phyloP scores from a whole-genome alignment of 2,113 vertebrate species.

The Anhinga rufa region DNA sequence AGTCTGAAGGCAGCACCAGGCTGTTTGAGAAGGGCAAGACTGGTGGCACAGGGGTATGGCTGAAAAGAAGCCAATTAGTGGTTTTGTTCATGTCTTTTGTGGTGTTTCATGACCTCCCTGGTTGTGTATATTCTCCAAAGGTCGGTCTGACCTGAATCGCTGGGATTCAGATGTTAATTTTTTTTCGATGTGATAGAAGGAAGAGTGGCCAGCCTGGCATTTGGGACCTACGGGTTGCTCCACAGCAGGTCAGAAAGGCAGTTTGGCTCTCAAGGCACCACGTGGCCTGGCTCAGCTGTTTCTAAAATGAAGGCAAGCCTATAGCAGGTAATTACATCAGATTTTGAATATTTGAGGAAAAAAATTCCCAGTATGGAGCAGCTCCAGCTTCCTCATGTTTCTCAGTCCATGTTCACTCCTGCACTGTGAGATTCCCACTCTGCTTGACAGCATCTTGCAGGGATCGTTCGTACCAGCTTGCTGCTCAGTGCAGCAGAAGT shows the following conservation, averaged over 20 bases:
- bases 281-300: neutral
- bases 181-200: rapidly evolving
- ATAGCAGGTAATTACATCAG: neutral
- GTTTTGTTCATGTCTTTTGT: neutral
- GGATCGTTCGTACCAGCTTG: rapidly evolving
- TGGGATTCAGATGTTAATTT: neutral
- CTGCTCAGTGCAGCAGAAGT: neutral
- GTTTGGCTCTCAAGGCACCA: neutral
- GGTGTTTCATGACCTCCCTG: neutral
- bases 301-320: neutral
- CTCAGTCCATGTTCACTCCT: neutral
- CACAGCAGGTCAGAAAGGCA: neutral
- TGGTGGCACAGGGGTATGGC: neutral
- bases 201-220: neutral
- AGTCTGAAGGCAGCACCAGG: neutral
- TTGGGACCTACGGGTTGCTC: neutral
- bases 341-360: neutral
- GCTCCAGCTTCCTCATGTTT: neutral
- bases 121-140: neutral
- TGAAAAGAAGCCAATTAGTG: slow-evolving; percentile 29
- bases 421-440: neutral
- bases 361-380: neutral
- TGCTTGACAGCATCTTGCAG: neutral
- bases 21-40: neutral
- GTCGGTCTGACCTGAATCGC: neutral